These are phyloP conservation scores for Pangasius mekongensis DNA, from an alignment of 2,797 vertebrate species.

Conservation along the genomic window DNA sequence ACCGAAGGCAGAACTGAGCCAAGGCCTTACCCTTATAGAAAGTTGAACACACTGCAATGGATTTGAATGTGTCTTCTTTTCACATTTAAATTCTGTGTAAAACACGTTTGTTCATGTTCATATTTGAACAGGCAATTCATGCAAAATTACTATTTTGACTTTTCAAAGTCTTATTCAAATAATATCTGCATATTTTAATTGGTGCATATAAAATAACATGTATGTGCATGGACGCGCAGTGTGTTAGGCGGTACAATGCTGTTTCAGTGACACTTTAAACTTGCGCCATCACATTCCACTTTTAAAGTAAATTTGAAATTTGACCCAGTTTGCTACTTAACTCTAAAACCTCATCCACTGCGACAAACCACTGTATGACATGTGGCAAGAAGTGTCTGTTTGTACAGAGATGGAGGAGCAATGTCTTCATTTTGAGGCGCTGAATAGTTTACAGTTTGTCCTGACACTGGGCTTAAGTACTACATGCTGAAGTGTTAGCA, in stretches of 20 bases:
- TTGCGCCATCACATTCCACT: background rate
- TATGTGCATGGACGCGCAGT: background rate
- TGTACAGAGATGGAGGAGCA: background rate
- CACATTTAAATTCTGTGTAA: background rate
- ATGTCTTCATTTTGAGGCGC: background rate
- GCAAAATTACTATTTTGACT: background rate
- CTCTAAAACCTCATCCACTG: background rate
- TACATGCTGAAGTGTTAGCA: background rate
- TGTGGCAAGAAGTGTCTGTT: background rate
- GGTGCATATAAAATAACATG: background rate
- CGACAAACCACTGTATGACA: background rate
- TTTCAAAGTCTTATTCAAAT: background rate
- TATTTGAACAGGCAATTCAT: background rate
- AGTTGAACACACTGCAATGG: slow-evolving; percentile 9
- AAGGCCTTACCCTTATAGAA: background rate
- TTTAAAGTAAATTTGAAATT: background rate
- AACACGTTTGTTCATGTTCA: background rate
- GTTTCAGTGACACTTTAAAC: background rate
- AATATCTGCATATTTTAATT: background rate
- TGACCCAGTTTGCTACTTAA: background rate
- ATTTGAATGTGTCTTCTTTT: background rate
- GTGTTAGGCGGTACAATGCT: background rate
- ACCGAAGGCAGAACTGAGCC: slow-evolving; percentile 1
- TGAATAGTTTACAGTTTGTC: background rate
- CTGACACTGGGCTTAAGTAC: background rate